Conservation (phyloP, 2,113 vertebrate genomes). For the Salvelinus fontinalis region DNA sequence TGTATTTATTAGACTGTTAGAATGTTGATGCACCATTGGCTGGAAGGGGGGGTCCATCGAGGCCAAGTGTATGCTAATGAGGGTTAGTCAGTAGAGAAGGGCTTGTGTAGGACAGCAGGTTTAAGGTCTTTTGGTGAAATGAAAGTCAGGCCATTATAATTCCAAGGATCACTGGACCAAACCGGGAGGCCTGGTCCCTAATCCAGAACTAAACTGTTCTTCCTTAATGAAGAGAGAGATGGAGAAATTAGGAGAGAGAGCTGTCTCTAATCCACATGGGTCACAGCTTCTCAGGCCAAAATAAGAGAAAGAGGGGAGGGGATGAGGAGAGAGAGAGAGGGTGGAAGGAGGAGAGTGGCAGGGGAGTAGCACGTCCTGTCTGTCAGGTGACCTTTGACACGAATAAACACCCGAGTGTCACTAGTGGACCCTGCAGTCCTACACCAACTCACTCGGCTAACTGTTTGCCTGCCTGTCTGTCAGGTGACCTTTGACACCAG, state of each 20-base stretch:
- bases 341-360: too few species aligned
- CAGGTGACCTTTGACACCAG: slow-evolving; percentile 93
- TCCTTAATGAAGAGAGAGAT: not conserved
- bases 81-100: not conserved
- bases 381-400: too few species aligned
- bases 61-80: too few species aligned
- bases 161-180: slow-evolving; percentile 24
- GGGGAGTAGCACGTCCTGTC: too few species aligned
- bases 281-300: slow-evolving; percentile 25
- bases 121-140: slow-evolving; percentile 61
- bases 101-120: slow-evolving; percentile 20
- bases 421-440: too few species aligned
- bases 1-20: too few species aligned
- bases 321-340: not conserved
- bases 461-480: slow-evolving; percentile 3
- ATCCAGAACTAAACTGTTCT: not conserved
- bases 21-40: too few species aligned
- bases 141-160: slow-evolving; percentile 46
- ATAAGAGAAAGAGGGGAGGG: slow-evolving; percentile 8
- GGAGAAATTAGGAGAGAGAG: not conserved
- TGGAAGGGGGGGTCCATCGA: too few species aligned
- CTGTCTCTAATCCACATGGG: slow-evolving; percentile 34
- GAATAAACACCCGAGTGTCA: too few species aligned
- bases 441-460: not conserved
- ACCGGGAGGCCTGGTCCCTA: not conserved